phyloP scores from a whole-genome alignment of 2,888 invertebrate species.

The Euzophera pinguis region DNA sequence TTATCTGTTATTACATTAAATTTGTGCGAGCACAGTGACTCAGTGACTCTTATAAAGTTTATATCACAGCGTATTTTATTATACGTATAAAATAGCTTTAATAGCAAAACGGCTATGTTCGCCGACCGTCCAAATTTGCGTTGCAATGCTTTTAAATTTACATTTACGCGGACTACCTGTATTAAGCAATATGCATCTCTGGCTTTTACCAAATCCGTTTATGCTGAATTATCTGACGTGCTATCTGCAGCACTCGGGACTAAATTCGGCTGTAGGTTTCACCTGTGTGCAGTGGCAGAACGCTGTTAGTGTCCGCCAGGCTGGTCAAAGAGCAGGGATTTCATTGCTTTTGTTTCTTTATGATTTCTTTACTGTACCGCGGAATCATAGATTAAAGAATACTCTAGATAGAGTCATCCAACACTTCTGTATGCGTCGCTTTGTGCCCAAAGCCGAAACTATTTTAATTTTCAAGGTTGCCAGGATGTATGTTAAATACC shows the following conservation, averaged over 20 bases:
- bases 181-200: constrained; percentile 45
- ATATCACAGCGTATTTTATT: neutral
- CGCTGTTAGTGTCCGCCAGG: constrained; percentile 33
- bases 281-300: constrained; percentile 35
- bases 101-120: constrained; percentile 8
- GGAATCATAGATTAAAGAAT: no score
- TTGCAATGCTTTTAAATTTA: constrained; percentile 36
- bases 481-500: no score
- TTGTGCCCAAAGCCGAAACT: no score
- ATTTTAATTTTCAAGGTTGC: no score
- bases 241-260: constrained; percentile 31
- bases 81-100: neutral
- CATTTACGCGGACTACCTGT: constrained; percentile 24
- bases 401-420: no score
- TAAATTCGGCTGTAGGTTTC: constrained; percentile 60
- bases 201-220: constrained; percentile 44
- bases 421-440: no score
- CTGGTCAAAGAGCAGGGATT: neutral
- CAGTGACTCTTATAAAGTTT: neutral
- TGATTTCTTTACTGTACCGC: no score
- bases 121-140: constrained; percentile 13
- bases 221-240: constrained; percentile 53
- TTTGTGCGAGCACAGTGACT: neutral
- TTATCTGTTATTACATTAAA: neutral
- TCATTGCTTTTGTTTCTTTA: no score